phyloP scores from a whole-genome alignment of 2,113 vertebrate species.

The Periophthalmus modestus region DNA sequence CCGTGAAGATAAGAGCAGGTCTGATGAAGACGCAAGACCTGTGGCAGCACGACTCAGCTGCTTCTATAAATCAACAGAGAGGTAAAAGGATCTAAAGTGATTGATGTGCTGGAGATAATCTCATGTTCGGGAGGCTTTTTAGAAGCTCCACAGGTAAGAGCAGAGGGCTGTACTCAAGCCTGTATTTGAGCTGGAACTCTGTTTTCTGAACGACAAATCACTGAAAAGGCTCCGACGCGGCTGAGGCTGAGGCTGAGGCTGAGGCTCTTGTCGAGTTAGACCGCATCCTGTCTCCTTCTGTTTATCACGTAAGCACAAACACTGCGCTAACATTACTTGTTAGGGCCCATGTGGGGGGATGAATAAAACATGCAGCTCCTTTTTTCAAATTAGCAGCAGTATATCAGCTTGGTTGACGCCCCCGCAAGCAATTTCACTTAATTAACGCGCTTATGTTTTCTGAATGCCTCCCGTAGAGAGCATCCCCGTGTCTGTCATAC shows the following conservation, averaged over 20 bases:
- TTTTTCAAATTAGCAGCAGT: conserved; percentile 54
- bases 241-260: too few species aligned
- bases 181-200: conserved; percentile 7
- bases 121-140: conserved; percentile 15
- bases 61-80: neutral
- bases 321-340: conserved; percentile 22
- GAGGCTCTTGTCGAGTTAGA: conserved; percentile 28
- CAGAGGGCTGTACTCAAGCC: conserved; percentile 13
- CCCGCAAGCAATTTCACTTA: conserved; percentile 68
- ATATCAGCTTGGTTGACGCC: conserved; percentile 66
- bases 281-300: conserved; percentile 37
- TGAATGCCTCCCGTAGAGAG: conserved; percentile 57
- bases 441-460: conserved; percentile 72
- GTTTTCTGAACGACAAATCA: conserved; percentile 17
- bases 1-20: neutral
- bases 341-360: conserved; percentile 53
- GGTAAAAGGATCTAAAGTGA: conserved; percentile 1
- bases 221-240: neutral
- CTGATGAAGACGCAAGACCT: neutral
- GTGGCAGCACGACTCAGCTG: neutral
- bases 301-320: conserved; percentile 43
- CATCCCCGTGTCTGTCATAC: conserved; percentile 62
- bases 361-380: conserved; percentile 63
- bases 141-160: conserved; percentile 23
- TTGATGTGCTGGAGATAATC: conserved; percentile 8